Percentiles rank a stretch among this genome's conserved stretches.
These are phyloP conservation scores for Harpegnathos saltator DNA, from an alignment of 1,140 invertebrate genomes.

Conservation along the genomic window DNA sequence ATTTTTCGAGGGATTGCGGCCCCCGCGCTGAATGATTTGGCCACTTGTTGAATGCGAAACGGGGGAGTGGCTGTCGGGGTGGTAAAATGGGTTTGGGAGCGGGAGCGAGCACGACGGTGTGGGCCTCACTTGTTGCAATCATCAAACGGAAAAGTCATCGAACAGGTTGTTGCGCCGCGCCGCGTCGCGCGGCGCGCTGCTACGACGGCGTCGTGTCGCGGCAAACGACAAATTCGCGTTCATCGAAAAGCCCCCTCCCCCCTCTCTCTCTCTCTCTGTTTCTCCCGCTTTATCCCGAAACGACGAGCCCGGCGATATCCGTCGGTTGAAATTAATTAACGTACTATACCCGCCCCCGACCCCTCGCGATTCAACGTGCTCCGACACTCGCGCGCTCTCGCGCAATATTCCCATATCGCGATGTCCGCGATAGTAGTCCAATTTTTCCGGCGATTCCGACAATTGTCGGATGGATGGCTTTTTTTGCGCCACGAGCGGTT, in stretches of 20 bases:
- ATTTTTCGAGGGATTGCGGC: conserved; percentile 68
- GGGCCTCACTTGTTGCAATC: conserved; percentile 84
- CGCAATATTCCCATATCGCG: conserved; percentile 29
- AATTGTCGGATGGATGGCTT: conserved; percentile 7
- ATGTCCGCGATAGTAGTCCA: conserved; percentile 1
- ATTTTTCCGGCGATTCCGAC: conserved; percentile 14
- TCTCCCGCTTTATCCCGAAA: not conserved
- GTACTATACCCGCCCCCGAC: not conserved
- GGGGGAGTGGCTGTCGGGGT: conserved; percentile 72
- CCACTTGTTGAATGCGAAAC: conserved; percentile 83
- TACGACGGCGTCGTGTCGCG: conserved; percentile 57
- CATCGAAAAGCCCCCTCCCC: too few relatives aligned
- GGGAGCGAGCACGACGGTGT: conserved; percentile 68
- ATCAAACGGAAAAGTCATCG: conserved; percentile 85
- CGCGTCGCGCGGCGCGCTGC: conserved; percentile 33
- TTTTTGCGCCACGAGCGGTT: too few relatives aligned
- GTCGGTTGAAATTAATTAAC: conserved; percentile 49
- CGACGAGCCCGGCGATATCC: conserved; percentile 17
- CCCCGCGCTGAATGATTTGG: conserved; percentile 82
- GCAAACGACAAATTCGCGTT: conserved; percentile 70
- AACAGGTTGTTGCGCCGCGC: conserved; percentile 80
- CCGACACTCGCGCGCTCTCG: not conserved
- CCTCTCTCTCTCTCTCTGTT: conserved; percentile 40
- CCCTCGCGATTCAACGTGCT: conserved; percentile 26
- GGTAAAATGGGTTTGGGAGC: conserved; percentile 73